phyloP scores from a whole-genome alignment of 2,888 invertebrate species.

The Alentia gelatinosa region DNA sequence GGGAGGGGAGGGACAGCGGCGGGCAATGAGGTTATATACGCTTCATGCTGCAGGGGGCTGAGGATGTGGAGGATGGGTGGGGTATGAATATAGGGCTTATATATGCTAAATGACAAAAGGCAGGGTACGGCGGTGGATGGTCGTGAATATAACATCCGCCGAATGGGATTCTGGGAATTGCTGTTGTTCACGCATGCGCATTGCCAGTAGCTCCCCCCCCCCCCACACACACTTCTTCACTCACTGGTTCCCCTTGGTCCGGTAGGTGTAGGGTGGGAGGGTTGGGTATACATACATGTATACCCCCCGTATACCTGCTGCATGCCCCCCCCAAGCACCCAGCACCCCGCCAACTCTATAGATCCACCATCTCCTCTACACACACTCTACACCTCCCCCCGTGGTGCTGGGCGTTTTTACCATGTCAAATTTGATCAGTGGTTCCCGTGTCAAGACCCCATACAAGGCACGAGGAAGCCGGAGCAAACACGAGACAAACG shows the following conservation, averaged over 20 bases:
- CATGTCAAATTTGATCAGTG: slow-evolving; percentile 43
- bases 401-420: neutral
- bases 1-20: too few relatives aligned
- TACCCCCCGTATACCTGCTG: neutral
- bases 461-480: neutral
- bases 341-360: neutral
- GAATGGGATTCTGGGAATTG: too few relatives aligned
- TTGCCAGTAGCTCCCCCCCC: too few relatives aligned
- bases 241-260: neutral
- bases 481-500: neutral
- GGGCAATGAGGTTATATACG: too few relatives aligned
- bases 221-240: neutral
- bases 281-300: neutral
- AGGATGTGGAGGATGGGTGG: too few relatives aligned
- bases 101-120: too few relatives aligned
- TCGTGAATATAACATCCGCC: too few relatives aligned
- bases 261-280: neutral
- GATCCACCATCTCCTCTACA: neutral
- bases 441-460: slow-evolving; percentile 34
- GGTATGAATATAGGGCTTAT: too few relatives aligned
- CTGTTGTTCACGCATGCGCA: too few relatives aligned
- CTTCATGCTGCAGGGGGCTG: too few relatives aligned
- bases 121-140: too few relatives aligned
- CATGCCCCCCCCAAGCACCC: neutral
- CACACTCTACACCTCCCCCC: neutral